Evolutionary conservation across 2,113 vertebrate species (phyloP), one percentile per base, ranked within the genome.

Genomic region (Blennius ocellaris): DNA sequence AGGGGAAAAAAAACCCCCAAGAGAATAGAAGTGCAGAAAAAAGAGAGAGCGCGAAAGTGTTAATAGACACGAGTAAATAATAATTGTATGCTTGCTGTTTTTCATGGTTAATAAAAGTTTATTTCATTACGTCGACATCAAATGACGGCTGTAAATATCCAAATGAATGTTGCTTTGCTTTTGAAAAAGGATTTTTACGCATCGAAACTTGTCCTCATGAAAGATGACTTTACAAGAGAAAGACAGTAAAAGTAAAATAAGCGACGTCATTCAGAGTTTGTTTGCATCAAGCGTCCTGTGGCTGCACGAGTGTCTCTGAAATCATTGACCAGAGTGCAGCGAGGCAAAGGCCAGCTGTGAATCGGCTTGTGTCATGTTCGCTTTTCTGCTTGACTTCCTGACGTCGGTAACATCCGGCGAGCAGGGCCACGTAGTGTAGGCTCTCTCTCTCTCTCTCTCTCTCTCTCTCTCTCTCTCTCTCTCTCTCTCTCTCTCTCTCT

Each of bases 331-430:
- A 17, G 50, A 73, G 78, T 67, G 73, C 84, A 86, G 73, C 40
- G 69, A 88, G 74, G 60, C 75, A 62, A 54, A 85, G 43, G 57
- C 73, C 67, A 44, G 56, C n/a, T 57, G 50, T 71, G 68, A 84
- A 87, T 87, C 76, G 45, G 86, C 72, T 85, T 73, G 73, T 92
- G 90, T 90, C 90, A 90, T 68, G 84, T 93, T 74, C 72, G 69
- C 81, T 92, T 91, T 93, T 90, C 87, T 81, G 86, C 90, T 84
- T 89, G 86, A 91, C 87, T 92, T 90, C 72, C 83, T 84, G 79
- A 78, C 81, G 69, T 82, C 80, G 70, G 75, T 80, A 86, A 85
- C 79, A 44, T 82, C 4, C 56, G 80, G 73, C 58, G 43, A 38
- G 71, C 38, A 59, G 56, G 40, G 67, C 55, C 63, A 77, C 54